Percentiles rank a stretch among this genome's conserved stretches.
phyloP scores from a whole-genome alignment of 2,888 invertebrate genomes.

The Cacoxenus indagator region DNA sequence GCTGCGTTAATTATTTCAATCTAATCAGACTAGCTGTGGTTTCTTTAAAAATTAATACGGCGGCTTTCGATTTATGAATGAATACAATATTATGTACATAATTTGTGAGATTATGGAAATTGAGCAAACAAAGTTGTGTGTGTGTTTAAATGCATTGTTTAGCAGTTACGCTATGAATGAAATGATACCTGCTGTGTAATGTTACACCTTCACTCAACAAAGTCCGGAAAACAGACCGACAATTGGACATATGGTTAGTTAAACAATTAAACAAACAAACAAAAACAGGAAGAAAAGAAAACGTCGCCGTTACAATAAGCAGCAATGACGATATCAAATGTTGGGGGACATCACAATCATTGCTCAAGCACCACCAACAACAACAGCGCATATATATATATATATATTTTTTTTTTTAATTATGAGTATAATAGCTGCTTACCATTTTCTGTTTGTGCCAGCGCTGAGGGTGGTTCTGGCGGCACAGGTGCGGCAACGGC shows the following conservation, averaged over 20 bases:
- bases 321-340: neutral
- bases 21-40: too few species aligned
- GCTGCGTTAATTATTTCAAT: too few species aligned
- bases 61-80: too few species aligned
- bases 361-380: too few species aligned
- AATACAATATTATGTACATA: too few species aligned
- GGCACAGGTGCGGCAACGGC: conserved; percentile 24
- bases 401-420: too few species aligned
- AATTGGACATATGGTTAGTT: neutral
- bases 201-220: conserved; percentile 1
- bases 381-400: too few species aligned
- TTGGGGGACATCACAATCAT: conserved; percentile 32
- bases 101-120: too few species aligned
- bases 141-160: too few species aligned
- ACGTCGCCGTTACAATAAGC: neutral
- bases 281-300: neutral
- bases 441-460: conserved; percentile 16
- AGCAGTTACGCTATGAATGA: too few species aligned
- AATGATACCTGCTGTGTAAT: neutral
- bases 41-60: too few species aligned
- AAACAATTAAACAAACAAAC: neutral
- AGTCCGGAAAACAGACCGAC: neutral
- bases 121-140: too few species aligned
- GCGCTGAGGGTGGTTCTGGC: neutral
- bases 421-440: neutral